These are phyloP conservation scores for Willisornis vidua DNA, from an alignment of 2,113 vertebrate genomes.

Conservation along the genomic window DNA sequence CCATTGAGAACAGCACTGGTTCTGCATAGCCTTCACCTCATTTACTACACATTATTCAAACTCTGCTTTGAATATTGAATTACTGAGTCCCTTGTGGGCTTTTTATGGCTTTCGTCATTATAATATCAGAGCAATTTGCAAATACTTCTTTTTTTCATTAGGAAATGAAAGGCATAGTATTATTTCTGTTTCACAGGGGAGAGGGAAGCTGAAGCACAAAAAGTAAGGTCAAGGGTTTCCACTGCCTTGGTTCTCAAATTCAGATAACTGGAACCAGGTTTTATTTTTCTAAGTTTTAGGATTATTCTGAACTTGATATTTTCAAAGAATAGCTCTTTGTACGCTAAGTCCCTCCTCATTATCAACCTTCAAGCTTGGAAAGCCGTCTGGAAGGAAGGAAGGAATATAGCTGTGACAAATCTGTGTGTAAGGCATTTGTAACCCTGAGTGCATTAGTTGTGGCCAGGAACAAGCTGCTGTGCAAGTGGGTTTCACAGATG, in stretches of 20 bases:
- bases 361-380: neutral
- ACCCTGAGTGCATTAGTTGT: neutral
- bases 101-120: neutral
- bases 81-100: neutral
- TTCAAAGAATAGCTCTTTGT: neutral
- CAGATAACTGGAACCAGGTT: neutral
- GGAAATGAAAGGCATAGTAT: neutral
- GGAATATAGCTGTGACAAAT: neutral
- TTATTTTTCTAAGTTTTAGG: neutral
- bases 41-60: conserved; percentile 14
- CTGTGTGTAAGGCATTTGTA: neutral
- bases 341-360: neutral
- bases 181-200: neutral
- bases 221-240: neutral
- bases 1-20: neutral
- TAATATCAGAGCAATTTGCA: neutral
- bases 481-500: neutral
- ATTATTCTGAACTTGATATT: neutral
- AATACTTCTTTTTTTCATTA: neutral
- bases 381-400: neutral
- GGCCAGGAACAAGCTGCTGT: neutral
- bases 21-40: neutral
- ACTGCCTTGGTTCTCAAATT: neutral
- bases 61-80: neutral
- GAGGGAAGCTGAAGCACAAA: neutral